Base-by-base conservation (phyloP, 2,797 vertebrate genomes). In the Anguilla anguilla region DNA sequence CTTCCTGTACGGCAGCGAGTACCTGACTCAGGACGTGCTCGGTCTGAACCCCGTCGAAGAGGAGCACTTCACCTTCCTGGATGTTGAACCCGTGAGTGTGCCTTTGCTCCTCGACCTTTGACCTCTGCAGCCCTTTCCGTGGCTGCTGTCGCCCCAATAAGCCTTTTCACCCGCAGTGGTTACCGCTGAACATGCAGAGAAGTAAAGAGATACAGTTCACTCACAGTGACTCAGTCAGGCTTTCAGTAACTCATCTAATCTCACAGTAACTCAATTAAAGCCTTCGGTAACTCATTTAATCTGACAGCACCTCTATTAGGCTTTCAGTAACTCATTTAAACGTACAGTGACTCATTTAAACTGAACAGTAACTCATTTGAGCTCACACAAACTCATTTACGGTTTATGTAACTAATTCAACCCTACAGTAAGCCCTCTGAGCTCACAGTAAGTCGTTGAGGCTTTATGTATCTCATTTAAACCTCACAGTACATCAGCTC, bases 41-140 rank as follows among this genome's bases (percentile, higher is more conserved):
- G 98, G 98, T 3, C 86, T 99, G 88, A 91, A 43, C 6, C 96
- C 98, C 39, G 88, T 87, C 72, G 87, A 93, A 83, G 91, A 97
- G 86, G 94, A 98, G 0, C 98, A 99, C 22, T 88, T 89, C 19
- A 99, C 97, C 0, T 98, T 87, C 92, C 90, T 99, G 90, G 98
- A 99, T 57, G 92, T 99, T 82, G 98, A 99, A 90, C 98, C 98
- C 88, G 98, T 99, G 96, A 96, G 97, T 90, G 49, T 35, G 4
- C 31, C 13, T 55, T 28, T 53, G 19, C 6, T 72, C 28, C 57
- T 77, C 84, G 22, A 84, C 81, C 72, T 53, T 84, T 64, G 4
- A 82, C 31, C 77, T 81, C 55, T 7, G 25, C n/a, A 31, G 11
- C 31, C 72, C 31, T 77, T 39, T 77, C 28, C 11, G 0, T 77